These are phyloP conservation scores for Empis stercorea DNA, from an alignment of 2,888 invertebrate species.

Conservation along the genomic window DNA sequence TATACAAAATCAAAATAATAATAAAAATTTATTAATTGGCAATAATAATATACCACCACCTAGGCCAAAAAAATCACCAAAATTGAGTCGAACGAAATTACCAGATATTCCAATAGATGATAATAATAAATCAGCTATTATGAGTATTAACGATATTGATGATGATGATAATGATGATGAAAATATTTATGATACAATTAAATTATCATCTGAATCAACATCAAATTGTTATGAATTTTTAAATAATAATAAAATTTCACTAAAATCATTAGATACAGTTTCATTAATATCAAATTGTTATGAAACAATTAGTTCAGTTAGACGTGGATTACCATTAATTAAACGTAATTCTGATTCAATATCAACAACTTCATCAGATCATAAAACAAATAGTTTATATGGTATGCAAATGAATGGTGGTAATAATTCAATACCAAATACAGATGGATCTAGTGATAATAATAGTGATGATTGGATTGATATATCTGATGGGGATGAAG, in stretches of 20 bases:
- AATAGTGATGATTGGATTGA: conserved; percentile 36
- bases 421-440: conserved; percentile 1
- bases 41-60: conserved; percentile 19
- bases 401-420: conserved; percentile 24
- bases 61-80: conserved; percentile 11
- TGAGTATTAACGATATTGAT: neutral
- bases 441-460: conserved; percentile 22
- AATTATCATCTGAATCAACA: conserved; percentile 39
- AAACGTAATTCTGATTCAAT: conserved; percentile 30
- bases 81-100: conserved; percentile 5
- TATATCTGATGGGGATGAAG: conserved; percentile 25
- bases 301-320: conserved; percentile 29
- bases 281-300: conserved; percentile 33
- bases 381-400: conserved; percentile 35
- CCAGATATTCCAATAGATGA: conserved; percentile 3
- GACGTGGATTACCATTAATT: conserved; percentile 10
- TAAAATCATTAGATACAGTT: conserved; percentile 18
- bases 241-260: conserved; percentile 12
- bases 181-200: conserved; percentile 51
- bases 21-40: conserved; percentile 8
- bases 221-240: conserved; percentile 33
- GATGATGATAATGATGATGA: conserved; percentile 37
- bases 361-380: conserved; percentile 33
- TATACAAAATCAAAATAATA: conserved; percentile 19
- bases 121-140: neutral